Conservation (phyloP, 30 jellyfish, hydroid and myxozoan genomes). For the Rhopilema esculentum region DNA sequence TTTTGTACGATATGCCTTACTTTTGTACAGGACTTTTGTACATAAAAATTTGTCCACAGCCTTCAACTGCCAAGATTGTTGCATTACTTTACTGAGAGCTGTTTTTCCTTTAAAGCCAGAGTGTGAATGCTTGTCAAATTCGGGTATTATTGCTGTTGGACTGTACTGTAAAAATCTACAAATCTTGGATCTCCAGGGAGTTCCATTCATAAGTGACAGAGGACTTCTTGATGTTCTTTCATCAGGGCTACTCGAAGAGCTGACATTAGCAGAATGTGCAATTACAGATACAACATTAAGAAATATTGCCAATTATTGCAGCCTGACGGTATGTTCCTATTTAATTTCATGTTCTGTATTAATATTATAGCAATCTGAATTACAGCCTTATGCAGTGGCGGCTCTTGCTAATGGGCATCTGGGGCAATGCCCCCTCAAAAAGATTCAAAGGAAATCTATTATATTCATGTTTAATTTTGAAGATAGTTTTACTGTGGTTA, state of each 20-base stretch:
- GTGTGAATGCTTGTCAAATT: conserved; percentile 78
- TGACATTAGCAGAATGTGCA: conserved; percentile 81
- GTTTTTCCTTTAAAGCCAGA: conserved; percentile 44
- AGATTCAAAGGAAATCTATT: too few relatives aligned
- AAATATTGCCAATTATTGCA: conserved; percentile 40
- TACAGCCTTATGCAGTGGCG: background rate
- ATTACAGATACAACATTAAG: conserved; percentile 67
- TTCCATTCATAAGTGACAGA: conserved; percentile 71
- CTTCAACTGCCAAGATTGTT: background rate
- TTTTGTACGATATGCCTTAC: too few relatives aligned
- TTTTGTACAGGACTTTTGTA: too few relatives aligned
- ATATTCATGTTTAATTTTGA: too few relatives aligned
- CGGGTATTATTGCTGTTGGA: conserved; percentile 70
- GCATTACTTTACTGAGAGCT: too few relatives aligned
- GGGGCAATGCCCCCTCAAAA: too few relatives aligned
- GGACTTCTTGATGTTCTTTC: conserved; percentile 38
- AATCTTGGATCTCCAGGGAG: conserved; percentile 79
- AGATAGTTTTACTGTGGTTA: too few relatives aligned
- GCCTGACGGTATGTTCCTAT: background rate
- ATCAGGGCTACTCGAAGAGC: conserved; percentile 30
- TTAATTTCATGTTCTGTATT: background rate
- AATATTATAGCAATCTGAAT: background rate
- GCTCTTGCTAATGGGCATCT: too few relatives aligned
- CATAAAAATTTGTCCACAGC: background rate
- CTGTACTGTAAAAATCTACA: conserved; percentile 42